Evolutionary conservation across 37 sponge, comb jelly and placozoan genomes (phyloP), one percentile per base, ranked within the genome.

Genomic region (Cladorhizidae sp.): DNA sequence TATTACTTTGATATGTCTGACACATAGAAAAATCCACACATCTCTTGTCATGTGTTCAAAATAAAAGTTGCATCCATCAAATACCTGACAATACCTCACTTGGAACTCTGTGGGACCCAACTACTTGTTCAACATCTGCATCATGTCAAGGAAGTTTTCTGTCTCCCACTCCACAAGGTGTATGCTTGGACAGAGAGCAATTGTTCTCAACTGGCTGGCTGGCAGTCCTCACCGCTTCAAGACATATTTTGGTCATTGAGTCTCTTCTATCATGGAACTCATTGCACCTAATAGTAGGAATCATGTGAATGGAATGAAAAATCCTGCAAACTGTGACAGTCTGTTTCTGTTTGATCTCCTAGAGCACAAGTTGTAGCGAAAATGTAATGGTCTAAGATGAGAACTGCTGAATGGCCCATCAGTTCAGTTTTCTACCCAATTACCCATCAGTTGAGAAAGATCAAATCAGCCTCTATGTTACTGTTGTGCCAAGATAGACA

Each of bases 151-250:
- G 26, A 58, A 58, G 59, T 58, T 18, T 58, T 58, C 26, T 11
- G 26, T 21, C 14, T 58, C 2, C 59, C 59, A 18, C 14, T 58
- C 17, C 26, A 21, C 8, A 6, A 58, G 5, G 20, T 58, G 17
- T 58, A 58, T 58, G 59, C 59, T 18, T 58, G 59, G 59, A 58
- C 59, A 58, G 59, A 58, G 18, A 58, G 59, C 59, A 58, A 58
- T 58, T 25, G 59, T 58, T 58, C 26, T 58, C 26, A 25, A 25
- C 20, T 58, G 59, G 59, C 59, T 58, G 3, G 59, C 26, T 58
- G 59, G 59, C 3, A 58, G 14, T 21, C 59, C 59, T 58, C 59
- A 21, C 6, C 59, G 59, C 26, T 58, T 58, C 59, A 58, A 58
- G 20, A 58, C 59, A 21, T 58, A 58, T 14, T 9, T 58, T 58